phyloP scores from a whole-genome alignment of 2,797 vertebrate genomes.

The Sebastes melanostomus region DNA sequence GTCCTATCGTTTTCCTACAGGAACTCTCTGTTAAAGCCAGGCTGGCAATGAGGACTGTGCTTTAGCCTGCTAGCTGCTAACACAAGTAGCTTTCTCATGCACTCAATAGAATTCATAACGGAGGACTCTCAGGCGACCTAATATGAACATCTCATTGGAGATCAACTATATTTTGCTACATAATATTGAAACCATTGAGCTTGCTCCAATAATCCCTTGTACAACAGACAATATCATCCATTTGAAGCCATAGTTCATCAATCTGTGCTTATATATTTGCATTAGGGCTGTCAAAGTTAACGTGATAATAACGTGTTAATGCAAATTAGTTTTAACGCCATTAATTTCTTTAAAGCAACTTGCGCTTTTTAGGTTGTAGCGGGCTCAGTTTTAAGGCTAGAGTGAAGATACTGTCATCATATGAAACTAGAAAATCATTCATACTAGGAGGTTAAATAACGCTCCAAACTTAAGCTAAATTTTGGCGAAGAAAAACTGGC shows the following conservation, averaged over 20 bases:
- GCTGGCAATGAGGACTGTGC: conserved; percentile 6
- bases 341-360: too few relatives aligned
- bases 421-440: too few relatives aligned
- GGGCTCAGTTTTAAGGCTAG: too few relatives aligned
- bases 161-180: background rate
- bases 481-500: too few relatives aligned
- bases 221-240: background rate
- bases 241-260: background rate
- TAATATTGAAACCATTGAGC: background rate
- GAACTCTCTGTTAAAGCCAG: background rate
- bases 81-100: background rate
- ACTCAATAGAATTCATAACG: background rate
- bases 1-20: background rate
- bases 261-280: background rate
- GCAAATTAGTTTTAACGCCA: too few relatives aligned
- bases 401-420: too few relatives aligned
- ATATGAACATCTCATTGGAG: background rate
- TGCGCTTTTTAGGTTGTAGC: too few relatives aligned
- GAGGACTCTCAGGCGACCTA: background rate
- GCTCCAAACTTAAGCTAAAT: too few relatives aligned
- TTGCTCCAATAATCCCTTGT: background rate
- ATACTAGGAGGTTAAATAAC: too few relatives aligned
- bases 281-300: too few relatives aligned
- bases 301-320: too few relatives aligned
- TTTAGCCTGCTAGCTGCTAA: conserved; percentile 47